phyloP scores from a whole-genome alignment of 2,797 vertebrate species.

The Pseudochaenichthys georgianus region DNA sequence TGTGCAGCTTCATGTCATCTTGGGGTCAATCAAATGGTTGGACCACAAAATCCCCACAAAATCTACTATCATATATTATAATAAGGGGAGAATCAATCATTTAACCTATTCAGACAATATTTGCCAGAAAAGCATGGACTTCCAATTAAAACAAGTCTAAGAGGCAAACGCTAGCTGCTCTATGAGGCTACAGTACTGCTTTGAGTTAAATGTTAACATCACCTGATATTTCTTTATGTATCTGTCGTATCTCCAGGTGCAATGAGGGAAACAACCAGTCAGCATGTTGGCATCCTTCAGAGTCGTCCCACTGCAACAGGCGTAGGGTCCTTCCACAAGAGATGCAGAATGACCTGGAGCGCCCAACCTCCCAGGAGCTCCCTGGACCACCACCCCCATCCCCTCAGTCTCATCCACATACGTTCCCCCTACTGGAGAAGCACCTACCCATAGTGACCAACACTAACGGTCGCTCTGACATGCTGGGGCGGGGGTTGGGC shows the following conservation, averaged over 20 bases:
- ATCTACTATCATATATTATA: no score
- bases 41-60: background rate
- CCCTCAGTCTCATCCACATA: slow-evolving; percentile 59
- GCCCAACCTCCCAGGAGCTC: slow-evolving; percentile 85
- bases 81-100: no score
- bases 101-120: background rate
- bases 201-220: background rate
- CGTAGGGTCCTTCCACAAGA: slow-evolving; percentile 85
- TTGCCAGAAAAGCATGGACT: background rate
- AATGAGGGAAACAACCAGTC: slow-evolving; percentile 90
- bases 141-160: no score
- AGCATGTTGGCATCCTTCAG: slow-evolving; percentile 88
- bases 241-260: slow-evolving; percentile 83
- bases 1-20: background rate
- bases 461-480: slow-evolving; percentile 92
- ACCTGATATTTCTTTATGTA: slow-evolving; percentile 19
- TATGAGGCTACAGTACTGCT: background rate
- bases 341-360: slow-evolving; percentile 86
- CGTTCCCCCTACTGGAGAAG: slow-evolving; percentile 85
- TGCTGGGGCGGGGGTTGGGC: slow-evolving; percentile 79
- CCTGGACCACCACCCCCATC: slow-evolving; percentile 64
- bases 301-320: slow-evolving; percentile 84
- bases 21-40: background rate
- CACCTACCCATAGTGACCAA: slow-evolving; percentile 85
- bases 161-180: no score